Evolutionary conservation across 2,113 vertebrate species (phyloP).

Genomic region (Lates calcarifer): DNA sequence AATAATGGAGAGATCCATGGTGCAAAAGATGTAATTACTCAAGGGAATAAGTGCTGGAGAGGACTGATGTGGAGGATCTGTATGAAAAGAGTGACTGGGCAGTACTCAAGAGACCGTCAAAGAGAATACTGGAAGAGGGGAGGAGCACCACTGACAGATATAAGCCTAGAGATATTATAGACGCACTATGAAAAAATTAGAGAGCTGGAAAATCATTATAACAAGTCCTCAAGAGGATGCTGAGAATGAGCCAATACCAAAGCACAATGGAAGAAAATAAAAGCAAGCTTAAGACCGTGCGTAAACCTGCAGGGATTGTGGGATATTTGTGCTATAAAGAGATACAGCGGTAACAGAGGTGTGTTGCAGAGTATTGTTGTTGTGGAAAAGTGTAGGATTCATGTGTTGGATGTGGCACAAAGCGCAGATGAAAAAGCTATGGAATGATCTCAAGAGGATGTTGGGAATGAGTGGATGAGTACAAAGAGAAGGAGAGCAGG

Average conservation of each 20-base stretch:
- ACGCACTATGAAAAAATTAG: slow-evolving; percentile 40
- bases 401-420: slow-evolving; percentile 26
- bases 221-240: slow-evolving; percentile 56
- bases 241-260: slow-evolving; percentile 30
- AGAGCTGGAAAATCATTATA: slow-evolving; percentile 58
- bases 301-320: slow-evolving; percentile 53
- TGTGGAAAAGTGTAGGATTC: background rate
- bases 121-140: slow-evolving; percentile 61
- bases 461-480: slow-evolving; percentile 24
- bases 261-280: slow-evolving; percentile 42
- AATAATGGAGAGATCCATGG: slow-evolving; percentile 53
- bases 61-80: slow-evolving; percentile 52
- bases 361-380: background rate
- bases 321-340: slow-evolving; percentile 51
- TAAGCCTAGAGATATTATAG: slow-evolving; percentile 46
- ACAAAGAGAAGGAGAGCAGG: slow-evolving; percentile 17
- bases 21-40: slow-evolving; percentile 66
- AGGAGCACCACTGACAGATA: slow-evolving; percentile 57
- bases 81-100: slow-evolving; percentile 49
- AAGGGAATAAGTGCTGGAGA: slow-evolving; percentile 51
- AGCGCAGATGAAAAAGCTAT: slow-evolving; percentile 3
- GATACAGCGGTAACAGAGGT: slow-evolving; percentile 14
- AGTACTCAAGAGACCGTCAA: slow-evolving; percentile 66
- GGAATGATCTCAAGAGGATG: slow-evolving; percentile 31
- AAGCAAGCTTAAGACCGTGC: slow-evolving; percentile 21